Conservation (phyloP, 1,140 invertebrate genomes). For the Drosophila pachea region DNA sequence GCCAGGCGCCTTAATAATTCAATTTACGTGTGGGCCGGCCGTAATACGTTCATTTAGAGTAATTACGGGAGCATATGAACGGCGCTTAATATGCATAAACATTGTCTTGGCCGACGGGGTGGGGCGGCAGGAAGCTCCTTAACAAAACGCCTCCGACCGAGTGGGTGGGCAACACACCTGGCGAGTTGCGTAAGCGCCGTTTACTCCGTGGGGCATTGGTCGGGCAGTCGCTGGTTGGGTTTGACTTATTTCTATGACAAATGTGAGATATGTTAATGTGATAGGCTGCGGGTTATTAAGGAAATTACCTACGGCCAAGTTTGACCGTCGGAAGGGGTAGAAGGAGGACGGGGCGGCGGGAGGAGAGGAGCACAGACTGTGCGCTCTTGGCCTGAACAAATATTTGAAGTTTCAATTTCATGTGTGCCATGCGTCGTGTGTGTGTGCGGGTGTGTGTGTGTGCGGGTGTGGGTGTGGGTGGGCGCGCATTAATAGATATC, state of each 20-base stretch:
- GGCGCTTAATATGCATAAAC: conserved; percentile 59
- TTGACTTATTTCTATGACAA: conserved; percentile 73
- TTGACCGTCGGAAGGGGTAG: conserved; percentile 5
- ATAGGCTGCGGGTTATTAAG: conserved; percentile 71
- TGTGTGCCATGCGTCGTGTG: conserved; percentile 14
- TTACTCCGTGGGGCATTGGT: conserved; percentile 29
- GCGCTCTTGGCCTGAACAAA: conserved; percentile 55
- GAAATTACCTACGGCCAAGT: conserved; percentile 57
- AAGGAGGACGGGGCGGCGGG: background rate
- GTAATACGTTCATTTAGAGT: conserved; percentile 74
- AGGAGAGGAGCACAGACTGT: conserved; percentile 4
- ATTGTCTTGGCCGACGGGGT: conserved; percentile 49
- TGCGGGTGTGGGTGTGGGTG: background rate
- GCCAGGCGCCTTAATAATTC: conserved; percentile 65
- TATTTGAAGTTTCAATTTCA: conserved; percentile 77
- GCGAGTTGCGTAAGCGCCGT: conserved; percentile 28
- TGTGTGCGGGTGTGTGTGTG: background rate
- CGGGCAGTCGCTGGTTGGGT: conserved; percentile 22
- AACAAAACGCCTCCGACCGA: conserved; percentile 61
- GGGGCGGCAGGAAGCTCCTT: conserved; percentile 41
- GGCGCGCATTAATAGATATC: conserved; percentile 54
- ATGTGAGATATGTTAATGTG: conserved; percentile 76
- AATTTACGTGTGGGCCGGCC: conserved; percentile 60
- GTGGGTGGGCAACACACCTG: conserved; percentile 31
- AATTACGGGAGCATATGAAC: conserved; percentile 68